Evolutionary conservation across 2,888 invertebrate species (phyloP).

Genomic region (Patella ulyssiponensis): DNA sequence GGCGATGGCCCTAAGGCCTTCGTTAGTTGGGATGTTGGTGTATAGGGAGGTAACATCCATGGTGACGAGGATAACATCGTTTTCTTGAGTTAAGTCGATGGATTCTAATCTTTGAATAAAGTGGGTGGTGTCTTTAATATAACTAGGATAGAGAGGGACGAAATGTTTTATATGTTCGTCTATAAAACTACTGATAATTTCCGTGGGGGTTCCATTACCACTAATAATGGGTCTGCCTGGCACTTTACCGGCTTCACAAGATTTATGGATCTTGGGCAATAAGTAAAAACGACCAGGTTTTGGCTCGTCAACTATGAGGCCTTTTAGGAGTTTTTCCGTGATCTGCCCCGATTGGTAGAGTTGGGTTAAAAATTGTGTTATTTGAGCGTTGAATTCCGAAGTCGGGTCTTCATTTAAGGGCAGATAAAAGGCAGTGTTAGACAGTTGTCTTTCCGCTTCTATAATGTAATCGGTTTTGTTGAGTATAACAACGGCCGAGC

Average conservation of each 20-base stretch:
- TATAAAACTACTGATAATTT: background rate
- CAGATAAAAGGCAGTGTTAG: background rate
- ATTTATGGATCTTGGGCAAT: conserved; percentile 9
- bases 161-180: conserved; percentile 9
- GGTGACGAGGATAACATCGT: too few relatives aligned
- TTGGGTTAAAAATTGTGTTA: background rate
- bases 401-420: background rate
- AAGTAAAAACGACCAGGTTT: background rate
- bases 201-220: conserved; percentile 9
- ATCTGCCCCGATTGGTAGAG: background rate
- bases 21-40: too few relatives aligned
- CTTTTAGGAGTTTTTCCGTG: background rate
- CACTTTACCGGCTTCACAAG: background rate
- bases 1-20: too few relatives aligned
- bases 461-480: background rate
- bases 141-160: background rate
- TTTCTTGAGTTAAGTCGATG: too few relatives aligned
- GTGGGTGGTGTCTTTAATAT: background rate
- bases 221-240: conserved; percentile 13
- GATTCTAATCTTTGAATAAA: background rate
- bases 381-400: background rate
- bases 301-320: background rate
- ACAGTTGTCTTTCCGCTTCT: conserved; percentile 4
- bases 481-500: background rate
- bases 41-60: too few relatives aligned